Evolutionary conservation across 2,113 vertebrate species (phyloP).

Genomic region (Callopanchax toddi): DNA sequence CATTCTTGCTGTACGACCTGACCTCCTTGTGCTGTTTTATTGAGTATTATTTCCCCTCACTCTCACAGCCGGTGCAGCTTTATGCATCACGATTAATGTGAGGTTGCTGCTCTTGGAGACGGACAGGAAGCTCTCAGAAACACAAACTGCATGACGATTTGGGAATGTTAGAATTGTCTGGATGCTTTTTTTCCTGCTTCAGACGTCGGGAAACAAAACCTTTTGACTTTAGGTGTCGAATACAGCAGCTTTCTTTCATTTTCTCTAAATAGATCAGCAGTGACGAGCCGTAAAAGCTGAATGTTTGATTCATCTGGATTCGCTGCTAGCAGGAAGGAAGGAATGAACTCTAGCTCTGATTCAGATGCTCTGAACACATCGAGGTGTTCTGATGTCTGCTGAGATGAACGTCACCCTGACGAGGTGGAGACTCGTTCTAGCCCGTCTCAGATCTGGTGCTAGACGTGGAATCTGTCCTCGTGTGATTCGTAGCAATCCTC

Average conservation of each 20-base stretch:
- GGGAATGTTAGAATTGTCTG: neutral
- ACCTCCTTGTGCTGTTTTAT: constrained; percentile 4
- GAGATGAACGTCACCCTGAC: too few species aligned
- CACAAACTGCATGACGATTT: neutral
- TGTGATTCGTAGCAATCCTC: too few species aligned
- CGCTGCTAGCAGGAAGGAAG: constrained; percentile 7
- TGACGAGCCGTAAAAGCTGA: too few species aligned
- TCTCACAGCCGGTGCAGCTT: constrained; percentile 29
- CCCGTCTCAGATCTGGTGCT: constrained; percentile 44
- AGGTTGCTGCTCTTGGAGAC: neutral
- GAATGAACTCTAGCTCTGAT: constrained; percentile 20
- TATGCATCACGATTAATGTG: neutral
- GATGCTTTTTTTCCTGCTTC: neutral
- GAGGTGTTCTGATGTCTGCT: neutral
- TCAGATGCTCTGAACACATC: neutral
- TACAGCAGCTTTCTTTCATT: neutral
- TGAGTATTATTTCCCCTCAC: neutral
- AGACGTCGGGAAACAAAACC: neutral
- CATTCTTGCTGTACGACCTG: neutral
- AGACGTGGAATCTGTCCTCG: constrained; percentile 29
- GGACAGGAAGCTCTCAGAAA: neutral
- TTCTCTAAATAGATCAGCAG: too few species aligned
- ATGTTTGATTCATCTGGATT: too few species aligned
- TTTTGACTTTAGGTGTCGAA: neutral
- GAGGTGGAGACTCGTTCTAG: neutral